Percentiles rank a stretch among this genome's conserved stretches.
These are phyloP conservation scores for Anthopleura sola DNA, from an alignment of 64 coral and sea anemone species.

Conservation along the genomic window DNA sequence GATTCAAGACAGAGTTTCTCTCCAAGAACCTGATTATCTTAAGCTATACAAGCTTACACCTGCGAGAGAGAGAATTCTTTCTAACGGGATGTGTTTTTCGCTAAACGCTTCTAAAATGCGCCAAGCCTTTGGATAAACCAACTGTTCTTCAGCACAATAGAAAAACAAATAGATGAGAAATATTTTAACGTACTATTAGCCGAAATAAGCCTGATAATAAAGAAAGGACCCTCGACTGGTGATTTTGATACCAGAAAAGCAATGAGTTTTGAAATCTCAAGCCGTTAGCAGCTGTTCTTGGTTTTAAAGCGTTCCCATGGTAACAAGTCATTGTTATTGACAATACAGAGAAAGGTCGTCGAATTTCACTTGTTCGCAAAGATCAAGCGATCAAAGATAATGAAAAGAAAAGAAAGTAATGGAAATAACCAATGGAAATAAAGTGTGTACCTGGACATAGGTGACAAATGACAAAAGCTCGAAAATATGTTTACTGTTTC, in stretches of 20 bases:
- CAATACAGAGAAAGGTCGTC: not conserved
- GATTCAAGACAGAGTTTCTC: not conserved
- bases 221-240: not conserved
- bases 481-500: not conserved
- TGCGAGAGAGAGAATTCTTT: not conserved
- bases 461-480: slow-evolving; percentile 9
- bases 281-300: slow-evolving; percentile 3
- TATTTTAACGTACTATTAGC: not conserved
- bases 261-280: slow-evolving; percentile 7
- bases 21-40: not conserved
- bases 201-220: not conserved
- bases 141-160: not conserved
- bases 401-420: not conserved
- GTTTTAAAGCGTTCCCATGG: not conserved
- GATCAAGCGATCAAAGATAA: slow-evolving; percentile 6
- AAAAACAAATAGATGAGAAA: not conserved
- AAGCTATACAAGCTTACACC: not conserved
- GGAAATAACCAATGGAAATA: not conserved
- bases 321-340: not conserved
- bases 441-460: not conserved
- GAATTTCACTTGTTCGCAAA: not conserved
- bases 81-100: not conserved
- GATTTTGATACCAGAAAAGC: not conserved
- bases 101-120: not conserved
- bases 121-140: not conserved